A percentile compares a stretch with the other conserved stretches of the same genome.
Conservation (phyloP, 2,113 vertebrate genomes). For the Leptodactylus fuscus region DNA sequence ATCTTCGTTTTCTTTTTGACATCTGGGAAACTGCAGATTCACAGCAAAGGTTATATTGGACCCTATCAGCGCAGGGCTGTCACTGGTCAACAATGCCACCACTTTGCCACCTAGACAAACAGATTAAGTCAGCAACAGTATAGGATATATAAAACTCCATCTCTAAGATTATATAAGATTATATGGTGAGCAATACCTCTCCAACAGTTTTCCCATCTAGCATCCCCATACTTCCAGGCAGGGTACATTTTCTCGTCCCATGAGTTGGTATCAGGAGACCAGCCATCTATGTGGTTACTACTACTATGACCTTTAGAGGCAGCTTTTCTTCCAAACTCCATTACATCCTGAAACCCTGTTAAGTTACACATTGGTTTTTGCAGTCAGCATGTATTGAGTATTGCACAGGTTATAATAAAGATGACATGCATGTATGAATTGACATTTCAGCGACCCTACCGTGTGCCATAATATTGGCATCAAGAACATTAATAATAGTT, state of each 20-base stretch:
- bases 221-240: constrained; percentile 74
- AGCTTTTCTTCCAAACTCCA: constrained; percentile 67
- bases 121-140: background rate
- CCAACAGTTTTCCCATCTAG: constrained; percentile 76
- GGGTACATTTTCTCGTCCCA: constrained; percentile 92
- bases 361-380: background rate
- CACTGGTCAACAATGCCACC: constrained; percentile 79
- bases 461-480: no score
- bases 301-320: constrained; percentile 57
- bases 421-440: no score
- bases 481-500: no score
- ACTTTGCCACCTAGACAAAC: constrained; percentile 75
- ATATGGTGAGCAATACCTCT: constrained; percentile 72
- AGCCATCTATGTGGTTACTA: constrained; percentile 68
- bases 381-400: no score
- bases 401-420: no score
- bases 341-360: constrained; percentile 71
- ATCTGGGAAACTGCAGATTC: constrained; percentile 84
- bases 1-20: constrained; percentile 82
- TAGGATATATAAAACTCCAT: background rate
- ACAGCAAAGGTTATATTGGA: constrained; percentile 84
- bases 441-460: no score
- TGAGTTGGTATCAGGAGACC: constrained; percentile 81
- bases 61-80: constrained; percentile 90
- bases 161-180: no score